A percentile compares a stretch with the other conserved stretches of the same genome.
These are phyloP conservation scores for Polylopha cassiicola DNA, from an alignment of 2,888 invertebrate species.

Conservation along the genomic window DNA sequence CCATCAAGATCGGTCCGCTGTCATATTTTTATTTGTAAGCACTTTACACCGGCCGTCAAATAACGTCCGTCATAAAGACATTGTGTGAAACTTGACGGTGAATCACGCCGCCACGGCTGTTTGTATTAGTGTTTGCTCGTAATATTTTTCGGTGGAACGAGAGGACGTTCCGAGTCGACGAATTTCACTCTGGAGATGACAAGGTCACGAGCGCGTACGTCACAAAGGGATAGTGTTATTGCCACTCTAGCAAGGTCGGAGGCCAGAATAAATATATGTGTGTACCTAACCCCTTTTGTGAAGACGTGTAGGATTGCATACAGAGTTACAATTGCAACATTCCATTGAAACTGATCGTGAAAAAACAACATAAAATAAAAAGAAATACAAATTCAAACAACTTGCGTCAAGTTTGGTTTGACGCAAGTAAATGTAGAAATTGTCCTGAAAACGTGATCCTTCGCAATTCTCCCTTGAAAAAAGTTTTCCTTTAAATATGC, in stretches of 20 bases:
- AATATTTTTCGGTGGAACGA: slow-evolving; percentile 15
- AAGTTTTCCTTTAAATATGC: too few relatives aligned
- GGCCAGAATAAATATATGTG: slow-evolving; percentile 1
- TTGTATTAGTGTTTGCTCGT: too few relatives aligned
- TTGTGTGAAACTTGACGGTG: slow-evolving; percentile 18
- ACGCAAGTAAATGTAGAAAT: too few relatives aligned
- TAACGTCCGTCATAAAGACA: slow-evolving; percentile 29
- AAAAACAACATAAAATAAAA: too few relatives aligned
- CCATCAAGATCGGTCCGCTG: slow-evolving; percentile 24
- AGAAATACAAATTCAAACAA: too few relatives aligned
- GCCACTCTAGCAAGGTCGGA: slow-evolving; percentile 9
- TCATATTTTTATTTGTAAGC: slow-evolving; percentile 29
- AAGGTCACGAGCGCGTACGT: slow-evolving; percentile 4
- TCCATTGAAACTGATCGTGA: too few relatives aligned
- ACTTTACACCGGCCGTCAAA: slow-evolving; percentile 29
- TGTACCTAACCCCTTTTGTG: too few relatives aligned
- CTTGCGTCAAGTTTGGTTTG: too few relatives aligned
- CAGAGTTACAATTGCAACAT: too few relatives aligned
- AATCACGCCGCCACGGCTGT: slow-evolving; percentile 18
- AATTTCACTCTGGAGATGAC: slow-evolving; percentile 14
- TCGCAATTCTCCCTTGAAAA: too few relatives aligned
- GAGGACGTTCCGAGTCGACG: slow-evolving; percentile 10
- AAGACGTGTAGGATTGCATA: too few relatives aligned
- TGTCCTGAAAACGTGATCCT: too few relatives aligned
- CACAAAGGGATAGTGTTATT: slow-evolving; percentile 16